phyloP scores from a whole-genome alignment of 2,113 vertebrate genomes.

The Halichoeres trimaculatus region DNA sequence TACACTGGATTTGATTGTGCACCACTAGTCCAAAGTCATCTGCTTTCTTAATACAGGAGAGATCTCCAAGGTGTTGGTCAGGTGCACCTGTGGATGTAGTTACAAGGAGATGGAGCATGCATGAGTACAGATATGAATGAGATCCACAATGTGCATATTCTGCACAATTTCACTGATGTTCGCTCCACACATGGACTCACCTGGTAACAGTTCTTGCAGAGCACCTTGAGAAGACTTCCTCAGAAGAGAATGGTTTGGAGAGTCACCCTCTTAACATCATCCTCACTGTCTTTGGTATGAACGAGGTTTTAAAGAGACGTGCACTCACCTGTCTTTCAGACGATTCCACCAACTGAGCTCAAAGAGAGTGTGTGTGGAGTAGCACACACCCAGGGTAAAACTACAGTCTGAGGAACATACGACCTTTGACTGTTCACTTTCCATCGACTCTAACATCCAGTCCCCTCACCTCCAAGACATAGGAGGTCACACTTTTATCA shows the following conservation, averaged over 20 bases:
- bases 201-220: slow-evolving; percentile 91
- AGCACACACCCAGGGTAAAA: too few relatives aligned
- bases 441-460: too few relatives aligned
- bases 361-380: too few relatives aligned
- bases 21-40: slow-evolving; percentile 90
- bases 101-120: too few relatives aligned
- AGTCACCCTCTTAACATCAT: slow-evolving; percentile 91
- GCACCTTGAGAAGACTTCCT: slow-evolving; percentile 80
- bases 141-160: too few relatives aligned
- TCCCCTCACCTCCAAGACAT: too few relatives aligned
- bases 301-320: neutral
- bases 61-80: slow-evolving; percentile 86
- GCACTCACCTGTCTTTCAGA: slow-evolving; percentile 2
- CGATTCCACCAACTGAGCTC: neutral
- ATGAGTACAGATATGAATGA: too few relatives aligned
- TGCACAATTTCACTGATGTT: too few relatives aligned
- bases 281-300: too few relatives aligned
- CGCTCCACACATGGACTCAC: slow-evolving; percentile 69
- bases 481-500: too few relatives aligned
- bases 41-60: slow-evolving; percentile 87
- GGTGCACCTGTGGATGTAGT: slow-evolving; percentile 73
- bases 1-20: slow-evolving; percentile 88
- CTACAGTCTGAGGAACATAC: too few relatives aligned
- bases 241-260: slow-evolving; percentile 91
- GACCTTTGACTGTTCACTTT: too few relatives aligned